These are phyloP conservation scores for Aurelia coerulea DNA, from an alignment of 30 jellyfish, hydroid and myxozoan genomes.

Conservation along the genomic window DNA sequence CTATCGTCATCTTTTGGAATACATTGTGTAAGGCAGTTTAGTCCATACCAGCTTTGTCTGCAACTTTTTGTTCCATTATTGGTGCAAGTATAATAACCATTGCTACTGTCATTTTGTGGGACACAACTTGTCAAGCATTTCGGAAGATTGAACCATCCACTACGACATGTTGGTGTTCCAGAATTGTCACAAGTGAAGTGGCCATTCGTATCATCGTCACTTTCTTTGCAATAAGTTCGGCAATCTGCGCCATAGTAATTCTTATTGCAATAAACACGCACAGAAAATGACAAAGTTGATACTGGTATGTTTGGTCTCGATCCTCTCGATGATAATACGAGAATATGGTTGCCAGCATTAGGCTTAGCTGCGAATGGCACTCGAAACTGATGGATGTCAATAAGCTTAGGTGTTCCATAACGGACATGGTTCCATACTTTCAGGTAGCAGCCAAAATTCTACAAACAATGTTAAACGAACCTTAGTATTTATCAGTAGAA, in stretches of 20 bases:
- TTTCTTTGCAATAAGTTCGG: conserved; percentile 30
- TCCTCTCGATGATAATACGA: neutral
- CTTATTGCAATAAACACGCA: conserved; percentile 13
- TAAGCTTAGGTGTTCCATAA: neutral
- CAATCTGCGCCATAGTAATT: conserved; percentile 39
- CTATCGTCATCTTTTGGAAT: conserved; percentile 6
- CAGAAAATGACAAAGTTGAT: neutral
- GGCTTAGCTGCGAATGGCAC: neutral
- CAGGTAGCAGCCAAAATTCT: conserved; percentile 14
- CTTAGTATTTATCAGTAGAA: too few species aligned
- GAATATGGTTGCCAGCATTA: neutral
- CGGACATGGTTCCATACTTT: conserved; percentile 4
- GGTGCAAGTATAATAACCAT: conserved; percentile 52
- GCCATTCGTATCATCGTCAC: conserved; percentile 56
- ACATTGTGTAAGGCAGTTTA: conserved; percentile 1
- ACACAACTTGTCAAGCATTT: conserved; percentile 21
- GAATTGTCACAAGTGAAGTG: conserved; percentile 35
- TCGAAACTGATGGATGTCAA: conserved; percentile 1
- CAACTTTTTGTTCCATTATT: conserved; percentile 52
- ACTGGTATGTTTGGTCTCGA: conserved; percentile 16
- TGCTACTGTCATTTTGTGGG: conserved; percentile 13
- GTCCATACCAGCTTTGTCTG: conserved; percentile 42
- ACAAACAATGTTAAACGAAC: neutral
- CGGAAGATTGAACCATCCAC: conserved; percentile 33
- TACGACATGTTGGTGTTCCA: conserved; percentile 41